Base-by-base conservation (phyloP, 2,888 invertebrate genomes). In the Cryptops parisi region DNA sequence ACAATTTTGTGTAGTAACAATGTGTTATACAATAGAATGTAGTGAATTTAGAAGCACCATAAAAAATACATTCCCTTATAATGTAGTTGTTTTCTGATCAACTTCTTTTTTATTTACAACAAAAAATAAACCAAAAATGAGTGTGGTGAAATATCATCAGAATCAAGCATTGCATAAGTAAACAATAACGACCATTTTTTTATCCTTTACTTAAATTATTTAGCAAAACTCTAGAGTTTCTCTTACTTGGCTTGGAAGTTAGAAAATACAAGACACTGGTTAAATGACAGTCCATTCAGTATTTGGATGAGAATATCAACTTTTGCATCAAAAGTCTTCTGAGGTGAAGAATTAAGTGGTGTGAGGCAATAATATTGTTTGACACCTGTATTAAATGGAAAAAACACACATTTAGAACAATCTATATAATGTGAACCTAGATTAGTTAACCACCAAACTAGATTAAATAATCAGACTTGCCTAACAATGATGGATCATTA, bases 191-290 rank as follows among this genome's bases (percentile, higher is more conserved):
- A n/a, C n/a, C n/a, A n/a, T n/a, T n/a, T n/a, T n/a, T 24, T 19
- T 19, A 22, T 21, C n/a, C 23, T 19, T 22, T 15, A 2, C 12
- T 22, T 2, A 22, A 19, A 45, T 21, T 2, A 23, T 53, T 6
- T 52, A 45, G 9, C 46, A 53, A 53, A 50, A 38, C 22, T 27
- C n/a, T 38, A 41, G 26, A 22, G 41, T 22, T 33, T 17, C 21
- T 60, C 62, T 62, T 66, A 79, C 79, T 76, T 72, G 2, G 78
- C 78, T 68, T 90, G 86, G 63, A 83, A 85, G 67, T 89, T 90
- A 55, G 86, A 83, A 71, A 97, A 98, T 47, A 96, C 77, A 5
- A 98, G 72, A 65, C 88, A 87, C 68, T 98, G 97, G 53, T 84
- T 84, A 66, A 90, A 97, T 19, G 79, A 72, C 51, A 84, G 73